Percentiles rank a stretch among this genome's conserved stretches.
Conservation (phyloP, 2,113 vertebrate genomes). For the Colaptes auratus region DNA sequence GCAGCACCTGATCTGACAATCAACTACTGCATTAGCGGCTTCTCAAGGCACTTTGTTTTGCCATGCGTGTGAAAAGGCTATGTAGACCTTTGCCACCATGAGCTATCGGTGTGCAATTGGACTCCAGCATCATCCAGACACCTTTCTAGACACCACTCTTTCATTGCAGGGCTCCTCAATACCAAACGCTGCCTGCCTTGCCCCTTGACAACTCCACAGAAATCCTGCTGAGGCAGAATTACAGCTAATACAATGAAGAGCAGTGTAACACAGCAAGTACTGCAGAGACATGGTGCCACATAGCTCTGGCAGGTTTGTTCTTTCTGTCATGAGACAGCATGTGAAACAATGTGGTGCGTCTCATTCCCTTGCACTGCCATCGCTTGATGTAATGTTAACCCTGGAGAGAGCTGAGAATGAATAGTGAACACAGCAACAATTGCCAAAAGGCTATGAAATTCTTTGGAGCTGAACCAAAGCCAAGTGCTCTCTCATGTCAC, state of each 20-base stretch:
- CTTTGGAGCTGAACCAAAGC: neutral
- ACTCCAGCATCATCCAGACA: neutral
- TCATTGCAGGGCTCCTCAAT: neutral
- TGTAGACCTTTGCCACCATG: neutral
- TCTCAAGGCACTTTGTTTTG: neutral
- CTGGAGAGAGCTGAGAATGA: neutral
- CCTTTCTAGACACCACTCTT: neutral
- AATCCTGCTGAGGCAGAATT: neutral
- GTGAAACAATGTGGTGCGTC: neutral
- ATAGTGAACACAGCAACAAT: neutral
- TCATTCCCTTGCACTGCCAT: accelerated
- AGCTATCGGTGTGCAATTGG: neutral
- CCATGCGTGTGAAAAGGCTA: neutral
- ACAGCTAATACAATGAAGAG: neutral
- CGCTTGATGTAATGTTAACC: neutral
- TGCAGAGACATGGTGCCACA: accelerated
- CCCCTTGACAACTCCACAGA: accelerated
- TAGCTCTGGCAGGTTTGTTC: neutral
- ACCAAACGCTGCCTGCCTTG: neutral
- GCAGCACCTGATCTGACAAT: neutral
- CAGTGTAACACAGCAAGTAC: neutral
- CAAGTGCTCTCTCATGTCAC: neutral
- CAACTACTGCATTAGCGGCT: neutral
- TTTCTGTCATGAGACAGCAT: neutral
- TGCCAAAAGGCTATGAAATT: neutral